Conservation (phyloP, 2,888 invertebrate species). For the Aphelenchoides bicaudatus region DNA sequence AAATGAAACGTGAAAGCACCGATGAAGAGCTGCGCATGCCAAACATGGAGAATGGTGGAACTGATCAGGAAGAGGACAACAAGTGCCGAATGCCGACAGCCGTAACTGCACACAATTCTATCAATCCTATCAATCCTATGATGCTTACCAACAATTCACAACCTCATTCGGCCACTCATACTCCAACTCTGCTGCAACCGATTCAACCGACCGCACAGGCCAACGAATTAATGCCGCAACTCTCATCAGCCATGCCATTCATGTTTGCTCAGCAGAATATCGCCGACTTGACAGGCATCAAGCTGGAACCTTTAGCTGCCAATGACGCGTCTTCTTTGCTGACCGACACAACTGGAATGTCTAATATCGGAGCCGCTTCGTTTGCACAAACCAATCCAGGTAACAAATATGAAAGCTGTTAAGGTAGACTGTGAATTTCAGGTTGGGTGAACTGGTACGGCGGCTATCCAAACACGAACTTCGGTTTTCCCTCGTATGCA, state of each 20-base stretch:
- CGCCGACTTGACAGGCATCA: slow-evolving; percentile 12
- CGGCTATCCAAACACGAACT: slow-evolving; percentile 11
- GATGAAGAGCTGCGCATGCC: not conserved
- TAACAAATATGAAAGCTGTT: not conserved
- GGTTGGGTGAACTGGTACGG: slow-evolving; percentile 9
- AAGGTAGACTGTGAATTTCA: no score
- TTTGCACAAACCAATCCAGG: not conserved
- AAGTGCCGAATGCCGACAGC: slow-evolving; percentile 4
- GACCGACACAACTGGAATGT: slow-evolving; percentile 5
- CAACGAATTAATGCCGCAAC: slow-evolving; percentile 1
- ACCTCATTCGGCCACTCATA: slow-evolving; percentile 11
- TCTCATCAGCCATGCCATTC: slow-evolving; percentile 10
- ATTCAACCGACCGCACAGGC: not conserved
- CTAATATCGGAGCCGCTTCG: not conserved
- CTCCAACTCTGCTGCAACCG: not conserved
- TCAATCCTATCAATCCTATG: slow-evolving; percentile 2
- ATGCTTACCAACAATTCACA: slow-evolving; percentile 13
- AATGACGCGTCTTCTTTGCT: not conserved
- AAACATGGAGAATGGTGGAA: not conserved
- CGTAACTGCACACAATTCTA: not conserved
- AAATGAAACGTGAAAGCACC: not conserved
- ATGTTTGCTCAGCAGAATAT: not conserved
- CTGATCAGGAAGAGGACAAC: not conserved
- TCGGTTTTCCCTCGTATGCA: slow-evolving; percentile 4
- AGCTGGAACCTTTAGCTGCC: not conserved